Evolutionary conservation across 2,888 invertebrate species (phyloP).

Genomic region (Aspidapion aeneum): DNA sequence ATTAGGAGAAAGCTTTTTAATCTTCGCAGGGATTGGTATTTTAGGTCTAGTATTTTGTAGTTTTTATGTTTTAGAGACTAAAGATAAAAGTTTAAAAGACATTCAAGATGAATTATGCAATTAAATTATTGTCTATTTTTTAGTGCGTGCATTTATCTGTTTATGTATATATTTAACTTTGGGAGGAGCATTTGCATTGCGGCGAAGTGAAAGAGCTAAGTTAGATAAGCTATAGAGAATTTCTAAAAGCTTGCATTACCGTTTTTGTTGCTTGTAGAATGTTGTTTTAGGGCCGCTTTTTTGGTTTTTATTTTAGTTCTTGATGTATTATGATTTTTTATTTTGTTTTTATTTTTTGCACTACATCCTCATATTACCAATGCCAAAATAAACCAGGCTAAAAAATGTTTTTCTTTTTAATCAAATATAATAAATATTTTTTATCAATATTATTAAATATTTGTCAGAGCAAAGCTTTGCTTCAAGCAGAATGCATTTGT

Average conservation of each 20-base stretch:
- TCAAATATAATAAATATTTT: no score
- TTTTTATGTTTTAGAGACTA: slow-evolving; percentile 81
- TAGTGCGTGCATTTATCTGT: no score
- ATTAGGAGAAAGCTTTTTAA: slow-evolving; percentile 65
- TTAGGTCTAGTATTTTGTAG: slow-evolving; percentile 68
- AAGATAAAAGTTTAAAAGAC: slow-evolving; percentile 80
- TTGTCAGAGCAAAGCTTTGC: slow-evolving; percentile 60
- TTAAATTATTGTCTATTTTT: slow-evolving; percentile 46
- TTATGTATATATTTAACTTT: no score
- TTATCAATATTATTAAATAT: no score
- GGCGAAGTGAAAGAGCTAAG: slow-evolving; percentile 82
- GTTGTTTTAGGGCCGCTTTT: slow-evolving; percentile 66
- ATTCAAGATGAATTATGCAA: slow-evolving; percentile 71
- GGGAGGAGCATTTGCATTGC: slow-evolving; percentile 67
- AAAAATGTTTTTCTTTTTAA: no score
- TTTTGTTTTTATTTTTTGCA: slow-evolving; percentile 65
- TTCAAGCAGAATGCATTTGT: slow-evolving; percentile 72
- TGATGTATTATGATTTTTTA: slow-evolving; percentile 52
- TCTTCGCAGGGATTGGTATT: slow-evolving; percentile 62
- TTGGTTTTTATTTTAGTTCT: slow-evolving; percentile 55
- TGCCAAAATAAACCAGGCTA: slow-evolving; percentile 59
- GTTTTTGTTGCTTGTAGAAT: slow-evolving; percentile 68
- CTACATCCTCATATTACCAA: slow-evolving; percentile 66
- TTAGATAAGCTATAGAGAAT: slow-evolving; percentile 75
- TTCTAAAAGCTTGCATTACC: slow-evolving; percentile 77